Base-by-base conservation (phyloP, 2,888 invertebrate species). In the Conchocele bisecta region DNA sequence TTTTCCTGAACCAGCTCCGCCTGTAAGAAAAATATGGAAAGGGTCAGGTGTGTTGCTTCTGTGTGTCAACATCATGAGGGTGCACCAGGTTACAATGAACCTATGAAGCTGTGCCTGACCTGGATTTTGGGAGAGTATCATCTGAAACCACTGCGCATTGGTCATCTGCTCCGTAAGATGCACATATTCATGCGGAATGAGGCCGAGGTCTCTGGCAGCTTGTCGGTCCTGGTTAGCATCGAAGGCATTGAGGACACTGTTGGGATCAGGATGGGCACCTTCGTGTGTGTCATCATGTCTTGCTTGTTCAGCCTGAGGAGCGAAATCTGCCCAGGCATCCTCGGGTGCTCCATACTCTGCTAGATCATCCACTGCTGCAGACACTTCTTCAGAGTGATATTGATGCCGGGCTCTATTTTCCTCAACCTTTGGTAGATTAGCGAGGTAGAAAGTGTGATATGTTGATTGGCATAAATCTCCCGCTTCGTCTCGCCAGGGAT, bases 51-150 rank as follows among this genome's bases (percentile, higher is more conserved):
- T 20, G 6, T 51, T 6, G 11, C n/a, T 24, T 28, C 26, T 61
- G 17, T 51, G 41, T 13, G 50, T 51, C 60, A 51, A 20, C 33
- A 31, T 41, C 53, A 61, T 50, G 3, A 41, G 15, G 13, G 42
- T 29, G 33, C 61, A 61, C 50, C 53, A 61, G 15, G 50, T 26
- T 4, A 53, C 26, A 61, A 61, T 29, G 24, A 51, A 61, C 39
- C 42, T 28, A 20, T 61, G 61, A 11, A 61, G 33, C 41, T 13
- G 15, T 29, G 22, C 44, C 35, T 44, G 44, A 20, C 54, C 63
- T 4, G n/a, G 33, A 63, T 63, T 63, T 20, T 54, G n/a, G 4
- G 17, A 24, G 13, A 24, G 22, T 24, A 31, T 61, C 61, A 61
- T 50, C 17, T 51, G 26, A 41, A 51, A 29, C 51, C 61, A 61